phyloP scores from a whole-genome alignment of 2,797 vertebrate species.

The Linurgus olivaceus region DNA sequence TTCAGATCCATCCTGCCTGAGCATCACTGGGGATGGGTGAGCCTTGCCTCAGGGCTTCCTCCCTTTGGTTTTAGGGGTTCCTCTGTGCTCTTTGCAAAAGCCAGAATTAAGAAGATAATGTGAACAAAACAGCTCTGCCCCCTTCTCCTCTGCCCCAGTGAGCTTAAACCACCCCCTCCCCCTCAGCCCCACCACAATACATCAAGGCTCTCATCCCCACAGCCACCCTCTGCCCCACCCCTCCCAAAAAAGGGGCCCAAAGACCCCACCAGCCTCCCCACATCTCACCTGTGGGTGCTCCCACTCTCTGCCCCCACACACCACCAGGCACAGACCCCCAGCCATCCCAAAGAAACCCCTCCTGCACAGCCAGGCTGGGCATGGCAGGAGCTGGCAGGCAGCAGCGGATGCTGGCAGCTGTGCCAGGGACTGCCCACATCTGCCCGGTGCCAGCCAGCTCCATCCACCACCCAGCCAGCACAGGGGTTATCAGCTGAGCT shows the following conservation, averaged over 20 bases:
- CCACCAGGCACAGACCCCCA: neutral
- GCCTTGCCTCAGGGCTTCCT: neutral
- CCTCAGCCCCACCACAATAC: neutral
- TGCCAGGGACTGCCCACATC: slow-evolving; percentile 19
- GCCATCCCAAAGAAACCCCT: neutral
- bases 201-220: neutral
- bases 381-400: neutral
- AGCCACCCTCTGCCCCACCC: neutral
- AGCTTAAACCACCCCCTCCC: too few species aligned
- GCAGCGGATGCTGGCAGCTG: neutral
- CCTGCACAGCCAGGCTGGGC: neutral
- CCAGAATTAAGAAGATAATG: neutral
- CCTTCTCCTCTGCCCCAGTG: neutral
- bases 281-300: neutral
- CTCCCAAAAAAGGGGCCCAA: neutral
- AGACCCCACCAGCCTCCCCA: neutral
- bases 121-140: neutral
- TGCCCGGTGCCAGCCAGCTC: slow-evolving; percentile 53
- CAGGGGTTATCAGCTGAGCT: neutral
- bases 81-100: neutral
- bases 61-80: neutral
- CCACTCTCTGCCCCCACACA: neutral
- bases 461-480: neutral
- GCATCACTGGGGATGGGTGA: neutral
- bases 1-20: neutral